Evolutionary conservation across 2,888 invertebrate genomes (phyloP).

Genomic region (Agrotis exclamationis): DNA sequence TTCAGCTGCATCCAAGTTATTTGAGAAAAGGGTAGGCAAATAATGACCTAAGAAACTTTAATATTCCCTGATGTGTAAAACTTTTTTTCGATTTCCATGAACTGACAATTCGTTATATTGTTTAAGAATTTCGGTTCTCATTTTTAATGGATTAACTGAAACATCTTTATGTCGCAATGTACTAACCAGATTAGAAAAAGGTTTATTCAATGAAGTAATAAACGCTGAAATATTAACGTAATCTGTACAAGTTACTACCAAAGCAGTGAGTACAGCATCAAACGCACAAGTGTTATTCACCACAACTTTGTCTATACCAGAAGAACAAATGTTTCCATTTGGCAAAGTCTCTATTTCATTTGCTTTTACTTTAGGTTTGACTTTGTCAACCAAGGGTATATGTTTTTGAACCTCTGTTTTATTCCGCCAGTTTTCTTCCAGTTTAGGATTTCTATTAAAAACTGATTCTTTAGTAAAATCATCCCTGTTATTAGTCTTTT

Average conservation of each 20-base stretch:
- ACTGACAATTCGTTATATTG: not conserved
- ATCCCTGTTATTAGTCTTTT: constrained; percentile 1
- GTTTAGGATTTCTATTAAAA: constrained; percentile 7
- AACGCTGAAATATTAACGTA: constrained; percentile 1
- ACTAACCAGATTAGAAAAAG: not conserved
- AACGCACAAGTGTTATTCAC: constrained; percentile 8
- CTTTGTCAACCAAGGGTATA: constrained; percentile 3
- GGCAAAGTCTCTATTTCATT: constrained; percentile 14
- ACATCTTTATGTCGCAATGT: constrained; percentile 3
- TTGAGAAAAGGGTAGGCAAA: too few relatives aligned
- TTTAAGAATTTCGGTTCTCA: not conserved
- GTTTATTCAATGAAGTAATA: not conserved
- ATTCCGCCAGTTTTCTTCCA: constrained; percentile 11
- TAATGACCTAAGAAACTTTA: too few relatives aligned
- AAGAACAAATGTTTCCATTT: constrained; percentile 12
- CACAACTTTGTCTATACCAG: constrained; percentile 6
- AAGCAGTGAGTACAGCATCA: constrained; percentile 8
- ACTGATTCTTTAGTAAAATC: constrained; percentile 7
- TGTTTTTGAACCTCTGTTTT: constrained; percentile 5
- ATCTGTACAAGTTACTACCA: not conserved
- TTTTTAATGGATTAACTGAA: constrained; percentile 3
- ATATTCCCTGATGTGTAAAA: too few relatives aligned
- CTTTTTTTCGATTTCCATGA: constrained; percentile 11
- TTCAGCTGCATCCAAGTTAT: too few relatives aligned
- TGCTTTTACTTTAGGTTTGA: constrained; percentile 11